phyloP scores from a whole-genome alignment of 2,888 invertebrate species.

The Rhimphoctona megacephalus region DNA sequence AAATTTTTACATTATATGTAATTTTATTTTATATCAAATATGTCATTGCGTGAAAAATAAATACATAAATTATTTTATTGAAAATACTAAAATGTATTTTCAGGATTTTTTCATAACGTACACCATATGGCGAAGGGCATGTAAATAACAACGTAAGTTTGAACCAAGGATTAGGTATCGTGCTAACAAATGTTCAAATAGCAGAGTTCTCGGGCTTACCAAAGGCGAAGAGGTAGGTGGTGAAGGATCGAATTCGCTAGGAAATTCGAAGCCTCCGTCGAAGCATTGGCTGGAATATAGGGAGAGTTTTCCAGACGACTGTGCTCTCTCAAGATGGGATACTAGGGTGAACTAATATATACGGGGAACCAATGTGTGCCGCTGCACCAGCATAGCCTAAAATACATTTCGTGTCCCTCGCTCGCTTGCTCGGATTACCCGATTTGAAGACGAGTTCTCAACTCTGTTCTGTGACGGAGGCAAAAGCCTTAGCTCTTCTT shows the following conservation, averaged over 20 bases:
- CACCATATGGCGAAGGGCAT: not conserved
- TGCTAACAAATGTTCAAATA: conserved; percentile 31
- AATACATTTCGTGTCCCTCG: conserved; percentile 50
- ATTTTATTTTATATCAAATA: too few relatives aligned
- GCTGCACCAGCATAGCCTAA: conserved; percentile 40
- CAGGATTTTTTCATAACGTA: not conserved
- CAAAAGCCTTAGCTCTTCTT: conserved; percentile 5
- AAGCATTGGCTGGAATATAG: conserved; percentile 2
- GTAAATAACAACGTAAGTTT: conserved; percentile 26
- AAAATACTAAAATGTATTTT: not conserved
- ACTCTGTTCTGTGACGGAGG: conserved; percentile 40
- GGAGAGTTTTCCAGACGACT: conserved; percentile 41
- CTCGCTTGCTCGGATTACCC: conserved; percentile 42
- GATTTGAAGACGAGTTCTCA: conserved; percentile 49
- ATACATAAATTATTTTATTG: too few relatives aligned
- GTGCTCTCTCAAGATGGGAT: conserved; percentile 1
- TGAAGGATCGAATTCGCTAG: conserved; percentile 57
- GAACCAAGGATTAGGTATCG: conserved; percentile 41
- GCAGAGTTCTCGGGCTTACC: conserved; percentile 20
- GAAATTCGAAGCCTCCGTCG: conserved; percentile 40
- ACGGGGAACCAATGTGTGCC: conserved; percentile 23
- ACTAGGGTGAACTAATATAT: conserved; percentile 22
- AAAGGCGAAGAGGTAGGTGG: conserved; percentile 34
- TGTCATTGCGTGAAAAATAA: too few relatives aligned
- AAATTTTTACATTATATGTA: not conserved